These are phyloP conservation scores for Jordanella pulchra DNA, from an alignment of 2,797 vertebrate species.

Conservation along the genomic window DNA sequence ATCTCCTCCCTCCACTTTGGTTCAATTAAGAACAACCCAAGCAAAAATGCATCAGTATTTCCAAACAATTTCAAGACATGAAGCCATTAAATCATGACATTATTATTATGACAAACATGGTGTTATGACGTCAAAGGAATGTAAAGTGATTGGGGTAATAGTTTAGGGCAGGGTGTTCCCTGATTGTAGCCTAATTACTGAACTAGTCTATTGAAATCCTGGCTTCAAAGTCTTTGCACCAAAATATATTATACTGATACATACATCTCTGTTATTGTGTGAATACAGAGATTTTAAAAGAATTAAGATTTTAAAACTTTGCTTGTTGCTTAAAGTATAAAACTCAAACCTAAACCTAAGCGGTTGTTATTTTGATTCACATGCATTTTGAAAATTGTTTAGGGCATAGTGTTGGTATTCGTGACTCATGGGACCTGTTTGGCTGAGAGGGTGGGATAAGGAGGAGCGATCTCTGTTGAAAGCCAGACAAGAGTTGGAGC, in stretches of 20 bases:
- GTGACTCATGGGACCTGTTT: slow-evolving; percentile 69
- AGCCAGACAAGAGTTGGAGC: slow-evolving; percentile 73
- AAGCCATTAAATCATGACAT: neutral
- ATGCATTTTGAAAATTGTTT: slow-evolving; percentile 9
- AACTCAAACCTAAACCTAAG: neutral
- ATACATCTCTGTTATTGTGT: neutral
- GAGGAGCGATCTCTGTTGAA: slow-evolving; percentile 47
- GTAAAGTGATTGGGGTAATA: neutral
- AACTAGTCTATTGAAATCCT: neutral
- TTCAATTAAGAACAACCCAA: neutral
- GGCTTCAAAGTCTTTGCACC: neutral
- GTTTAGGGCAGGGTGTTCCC: neutral
- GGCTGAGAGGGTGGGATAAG: slow-evolving; percentile 59
- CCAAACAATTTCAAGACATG: neutral
- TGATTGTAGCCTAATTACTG: neutral
- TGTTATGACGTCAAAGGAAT: neutral
- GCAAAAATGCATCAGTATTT: neutral
- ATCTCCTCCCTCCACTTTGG: neutral
- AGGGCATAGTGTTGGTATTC: slow-evolving; percentile 40
- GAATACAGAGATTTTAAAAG: neutral
- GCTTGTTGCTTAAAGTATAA: neutral
- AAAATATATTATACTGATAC: neutral
- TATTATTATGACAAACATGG: neutral
- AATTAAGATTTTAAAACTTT: neutral
- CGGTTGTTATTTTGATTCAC: slow-evolving; percentile 1